Evolutionary conservation across 2,797 vertebrate genomes (phyloP).

Genomic region (Intellagama lesueurii): DNA sequence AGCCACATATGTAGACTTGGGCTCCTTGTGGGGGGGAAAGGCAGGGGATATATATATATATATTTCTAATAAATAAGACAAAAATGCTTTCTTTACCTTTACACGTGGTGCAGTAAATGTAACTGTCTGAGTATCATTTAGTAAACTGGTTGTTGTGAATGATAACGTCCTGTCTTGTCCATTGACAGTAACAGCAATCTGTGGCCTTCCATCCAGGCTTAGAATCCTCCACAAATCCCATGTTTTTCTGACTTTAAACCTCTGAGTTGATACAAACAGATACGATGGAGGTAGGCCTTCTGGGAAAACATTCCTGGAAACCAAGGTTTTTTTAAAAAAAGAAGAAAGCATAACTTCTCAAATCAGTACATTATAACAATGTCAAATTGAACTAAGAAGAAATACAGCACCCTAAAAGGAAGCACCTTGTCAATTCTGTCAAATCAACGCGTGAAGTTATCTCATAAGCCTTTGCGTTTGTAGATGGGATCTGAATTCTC

Average conservation of each 20-base stretch:
- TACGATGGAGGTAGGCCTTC: conserved; percentile 97
- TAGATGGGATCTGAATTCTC: conserved; percentile 88
- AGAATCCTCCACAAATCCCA: conserved; percentile 98
- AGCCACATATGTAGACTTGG: not conserved
- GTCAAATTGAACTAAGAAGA: not conserved
- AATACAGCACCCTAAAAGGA: conserved; percentile 23
- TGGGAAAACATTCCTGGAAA: conserved; percentile 90
- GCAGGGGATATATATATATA: not conserved
- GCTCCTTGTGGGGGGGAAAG: not conserved
- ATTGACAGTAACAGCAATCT: conserved; percentile 94
- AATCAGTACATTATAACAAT: conserved; percentile 3
- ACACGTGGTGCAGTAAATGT: conserved; percentile 83
- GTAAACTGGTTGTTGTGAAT: conserved; percentile 91
- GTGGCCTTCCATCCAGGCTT: conserved; percentile 86
- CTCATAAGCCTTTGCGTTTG: conserved; percentile 90
- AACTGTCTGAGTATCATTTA: conserved; percentile 88
- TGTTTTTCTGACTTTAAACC: conserved; percentile 91
- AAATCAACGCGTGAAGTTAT: conserved; percentile 89
- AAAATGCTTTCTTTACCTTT: conserved; percentile 79
- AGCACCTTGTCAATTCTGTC: conserved; percentile 90
- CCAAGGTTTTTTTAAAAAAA: not conserved
- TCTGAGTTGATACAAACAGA: conserved; percentile 94
- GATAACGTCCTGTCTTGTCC: conserved; percentile 85
- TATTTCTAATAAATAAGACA: not conserved
- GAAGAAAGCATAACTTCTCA: not conserved